A percentile compares a stretch with the other conserved stretches of the same genome.
Conservation (phyloP, 1,140 invertebrate genomes). For the Hormaphis cornu region DNA sequence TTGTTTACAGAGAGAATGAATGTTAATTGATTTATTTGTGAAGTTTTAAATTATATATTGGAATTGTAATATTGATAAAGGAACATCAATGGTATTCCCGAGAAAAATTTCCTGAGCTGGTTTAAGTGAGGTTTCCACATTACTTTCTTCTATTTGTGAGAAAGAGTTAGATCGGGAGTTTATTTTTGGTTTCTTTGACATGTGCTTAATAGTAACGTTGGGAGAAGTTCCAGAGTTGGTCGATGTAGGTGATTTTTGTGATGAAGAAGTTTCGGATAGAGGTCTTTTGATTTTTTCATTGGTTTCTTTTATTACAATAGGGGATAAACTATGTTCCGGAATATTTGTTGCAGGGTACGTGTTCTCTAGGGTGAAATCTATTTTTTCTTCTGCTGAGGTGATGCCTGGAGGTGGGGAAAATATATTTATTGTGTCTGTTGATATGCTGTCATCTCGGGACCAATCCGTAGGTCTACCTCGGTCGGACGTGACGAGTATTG, state of each 20-base stretch:
- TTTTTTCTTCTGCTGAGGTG: not conserved
- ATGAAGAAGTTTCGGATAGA: not conserved
- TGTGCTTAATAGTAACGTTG: not conserved
- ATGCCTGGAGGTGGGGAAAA: not conserved
- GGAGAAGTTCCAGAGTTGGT: not conserved
- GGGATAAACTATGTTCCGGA: not conserved
- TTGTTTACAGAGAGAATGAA: not conserved
- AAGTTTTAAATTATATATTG: not conserved
- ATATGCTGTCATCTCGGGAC: not conserved
- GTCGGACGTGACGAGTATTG: not conserved
- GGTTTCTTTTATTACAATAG: not conserved
- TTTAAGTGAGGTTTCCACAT: not conserved
- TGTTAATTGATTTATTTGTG: not conserved
- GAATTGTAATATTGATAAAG: not conserved
- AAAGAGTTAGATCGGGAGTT: not conserved
- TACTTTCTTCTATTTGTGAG: not conserved
- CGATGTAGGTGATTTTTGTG: no score
- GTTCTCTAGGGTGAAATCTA: not conserved
- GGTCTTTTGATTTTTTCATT: not conserved
- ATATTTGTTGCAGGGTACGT: not conserved
- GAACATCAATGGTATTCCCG: not conserved
- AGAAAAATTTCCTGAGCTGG: not conserved
- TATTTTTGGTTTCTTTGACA: not conserved
- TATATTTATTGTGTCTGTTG: not conserved
- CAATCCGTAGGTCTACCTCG: not conserved